phyloP scores from a whole-genome alignment of 2,113 vertebrate genomes.

The Melospiza melodia region DNA sequence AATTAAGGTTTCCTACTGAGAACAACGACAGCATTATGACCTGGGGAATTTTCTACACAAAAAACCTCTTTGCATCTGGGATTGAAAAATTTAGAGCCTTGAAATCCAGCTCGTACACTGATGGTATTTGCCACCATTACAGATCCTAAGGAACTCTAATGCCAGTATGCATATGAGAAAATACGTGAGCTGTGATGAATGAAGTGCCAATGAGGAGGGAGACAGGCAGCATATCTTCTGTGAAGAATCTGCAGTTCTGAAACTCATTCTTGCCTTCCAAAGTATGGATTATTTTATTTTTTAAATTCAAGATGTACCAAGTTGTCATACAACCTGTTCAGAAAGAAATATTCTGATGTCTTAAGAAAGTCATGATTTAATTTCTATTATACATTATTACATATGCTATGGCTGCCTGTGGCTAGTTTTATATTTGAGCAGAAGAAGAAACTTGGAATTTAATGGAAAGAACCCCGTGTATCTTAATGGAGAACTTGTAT shows the following conservation, averaged over 20 bases:
- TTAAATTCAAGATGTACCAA: neutral
- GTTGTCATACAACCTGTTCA: neutral
- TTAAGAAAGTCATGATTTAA: neutral
- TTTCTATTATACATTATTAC: neutral
- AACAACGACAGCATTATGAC: slow-evolving; percentile 14
- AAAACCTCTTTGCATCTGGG: neutral
- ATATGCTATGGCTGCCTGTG: neutral
- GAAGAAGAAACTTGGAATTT: neutral
- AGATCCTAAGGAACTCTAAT: neutral
- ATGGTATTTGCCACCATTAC: neutral
- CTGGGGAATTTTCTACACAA: neutral
- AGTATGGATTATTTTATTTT: neutral
- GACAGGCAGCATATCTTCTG: neutral
- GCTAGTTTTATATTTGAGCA: neutral
- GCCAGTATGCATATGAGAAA: neutral
- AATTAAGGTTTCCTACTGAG: slow-evolving; percentile 30
- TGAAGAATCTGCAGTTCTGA: neutral
- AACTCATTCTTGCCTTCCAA: neutral
- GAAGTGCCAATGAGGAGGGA: neutral
- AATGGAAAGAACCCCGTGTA: neutral
- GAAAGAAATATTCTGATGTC: neutral
- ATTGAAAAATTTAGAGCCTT: neutral
- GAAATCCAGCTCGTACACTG: neutral
- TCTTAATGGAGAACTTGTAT: neutral
- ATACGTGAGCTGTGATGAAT: neutral